Evolutionary conservation across 2,888 invertebrate species (phyloP).

Genomic region (Bellardia pandia): DNA sequence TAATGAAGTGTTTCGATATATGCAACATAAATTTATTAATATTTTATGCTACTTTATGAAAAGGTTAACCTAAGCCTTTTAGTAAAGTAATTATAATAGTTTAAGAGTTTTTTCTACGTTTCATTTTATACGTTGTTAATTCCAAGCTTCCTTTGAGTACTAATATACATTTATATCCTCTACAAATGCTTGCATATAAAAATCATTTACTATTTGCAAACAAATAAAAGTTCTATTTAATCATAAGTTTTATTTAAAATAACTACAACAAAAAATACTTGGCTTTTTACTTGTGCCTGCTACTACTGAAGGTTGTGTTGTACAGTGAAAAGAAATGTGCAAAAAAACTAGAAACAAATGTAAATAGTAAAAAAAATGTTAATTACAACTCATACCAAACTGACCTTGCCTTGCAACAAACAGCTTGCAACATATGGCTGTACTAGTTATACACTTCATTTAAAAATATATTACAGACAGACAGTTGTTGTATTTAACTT

Average conservation of each 20-base stretch:
- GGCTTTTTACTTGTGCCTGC: not conserved
- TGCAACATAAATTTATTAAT: no score
- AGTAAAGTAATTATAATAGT: no score
- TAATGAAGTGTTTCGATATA: not conserved
- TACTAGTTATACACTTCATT: not conserved
- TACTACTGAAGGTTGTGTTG: constrained; percentile 19
- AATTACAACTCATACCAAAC: constrained; percentile 37
- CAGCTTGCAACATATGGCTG: not conserved
- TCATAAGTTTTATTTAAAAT: constrained; percentile 26
- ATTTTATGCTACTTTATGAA: no score
- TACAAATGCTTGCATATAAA: not conserved
- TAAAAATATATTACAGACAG: not conserved
- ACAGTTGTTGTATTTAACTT: not conserved
- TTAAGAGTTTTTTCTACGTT: no score
- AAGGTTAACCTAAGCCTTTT: no score
- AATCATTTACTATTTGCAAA: constrained; percentile 24
- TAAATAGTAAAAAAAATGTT: constrained; percentile 42
- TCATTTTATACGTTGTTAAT: no score
- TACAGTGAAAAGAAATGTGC: not conserved
- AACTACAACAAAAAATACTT: not conserved
- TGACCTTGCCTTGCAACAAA: constrained; percentile 25
- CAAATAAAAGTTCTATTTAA: constrained; percentile 28
- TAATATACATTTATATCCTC: not conserved
- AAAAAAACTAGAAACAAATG: not conserved
- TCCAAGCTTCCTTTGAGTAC: no score